Conservation (phyloP, 2,113 vertebrate species). For the Etia nguti region DNA sequence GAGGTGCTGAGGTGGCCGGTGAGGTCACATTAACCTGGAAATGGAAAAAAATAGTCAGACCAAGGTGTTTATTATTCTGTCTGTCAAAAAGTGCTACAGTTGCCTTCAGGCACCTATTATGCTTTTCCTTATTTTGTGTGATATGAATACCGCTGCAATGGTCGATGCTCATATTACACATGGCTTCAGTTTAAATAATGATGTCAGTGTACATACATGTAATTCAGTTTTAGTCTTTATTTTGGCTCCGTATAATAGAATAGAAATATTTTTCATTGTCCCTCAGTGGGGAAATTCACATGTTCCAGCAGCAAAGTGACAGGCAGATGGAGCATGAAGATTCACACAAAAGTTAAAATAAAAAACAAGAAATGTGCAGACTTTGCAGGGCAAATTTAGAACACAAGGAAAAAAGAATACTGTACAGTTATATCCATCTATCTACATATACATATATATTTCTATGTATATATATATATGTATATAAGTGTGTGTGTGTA, state of each 20-base stretch:
- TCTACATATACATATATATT: too few relatives aligned
- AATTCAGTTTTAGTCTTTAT: neutral
- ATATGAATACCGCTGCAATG: neutral
- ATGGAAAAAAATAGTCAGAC: neutral
- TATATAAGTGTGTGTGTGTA: too few relatives aligned
- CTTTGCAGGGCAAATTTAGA: neutral
- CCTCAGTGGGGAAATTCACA: neutral
- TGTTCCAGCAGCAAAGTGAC: neutral
- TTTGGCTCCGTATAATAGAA: neutral
- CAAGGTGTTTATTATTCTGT: neutral
- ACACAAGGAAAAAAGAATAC: neutral
- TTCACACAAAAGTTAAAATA: neutral
- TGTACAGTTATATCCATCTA: neutral
- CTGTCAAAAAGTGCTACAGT: neutral
- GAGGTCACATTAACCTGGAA: constrained; percentile 45
- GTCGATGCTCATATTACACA: neutral
- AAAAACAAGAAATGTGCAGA: neutral
- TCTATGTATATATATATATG: neutral
- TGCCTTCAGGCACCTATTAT: neutral
- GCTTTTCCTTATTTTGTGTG: neutral
- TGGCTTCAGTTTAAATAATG: neutral
- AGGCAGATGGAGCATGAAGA: neutral
- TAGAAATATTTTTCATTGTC: too few relatives aligned
- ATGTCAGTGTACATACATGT: neutral
- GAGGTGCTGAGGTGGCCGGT: constrained; percentile 10